These are phyloP conservation scores for Delichon dasypus DNA, from an alignment of 2,797 vertebrate species.

Conservation along the genomic window DNA sequence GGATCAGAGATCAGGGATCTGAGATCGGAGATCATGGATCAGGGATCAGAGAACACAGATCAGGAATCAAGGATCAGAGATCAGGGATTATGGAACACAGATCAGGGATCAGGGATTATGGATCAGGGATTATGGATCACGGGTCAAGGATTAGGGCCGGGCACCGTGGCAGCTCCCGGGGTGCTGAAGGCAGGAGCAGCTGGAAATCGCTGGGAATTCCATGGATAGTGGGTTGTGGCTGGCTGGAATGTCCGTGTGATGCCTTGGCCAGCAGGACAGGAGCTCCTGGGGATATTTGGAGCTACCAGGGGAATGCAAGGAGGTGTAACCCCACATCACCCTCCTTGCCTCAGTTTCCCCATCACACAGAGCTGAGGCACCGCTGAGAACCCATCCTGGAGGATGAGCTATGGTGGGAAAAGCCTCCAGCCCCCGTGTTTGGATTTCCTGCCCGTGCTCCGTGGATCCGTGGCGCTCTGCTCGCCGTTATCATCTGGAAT, in stretches of 20 bases:
- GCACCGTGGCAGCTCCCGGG: neutral
- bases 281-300: neutral
- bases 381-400: neutral
- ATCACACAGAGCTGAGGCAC: fast-evolving
- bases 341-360: neutral
- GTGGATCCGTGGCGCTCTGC: fast-evolving
- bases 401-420: neutral
- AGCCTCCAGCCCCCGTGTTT: fast-evolving
- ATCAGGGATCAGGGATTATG: too few species aligned
- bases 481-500: fast-evolving
- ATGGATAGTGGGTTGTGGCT: neutral
- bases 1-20: neutral
- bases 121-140: too few species aligned
- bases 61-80: too few species aligned
- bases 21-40: too few species aligned
- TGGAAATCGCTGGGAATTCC: neutral
- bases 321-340: neutral
- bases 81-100: too few species aligned
- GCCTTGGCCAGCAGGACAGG: fast-evolving
- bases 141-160: neutral
- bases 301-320: neutral
- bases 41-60: too few species aligned
- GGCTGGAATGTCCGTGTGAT: neutral
- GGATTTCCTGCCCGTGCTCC: neutral
- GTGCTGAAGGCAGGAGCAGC: neutral